phyloP scores from a whole-genome alignment of 2,113 vertebrate species.

The Brachionichthys hirsutus region DNA sequence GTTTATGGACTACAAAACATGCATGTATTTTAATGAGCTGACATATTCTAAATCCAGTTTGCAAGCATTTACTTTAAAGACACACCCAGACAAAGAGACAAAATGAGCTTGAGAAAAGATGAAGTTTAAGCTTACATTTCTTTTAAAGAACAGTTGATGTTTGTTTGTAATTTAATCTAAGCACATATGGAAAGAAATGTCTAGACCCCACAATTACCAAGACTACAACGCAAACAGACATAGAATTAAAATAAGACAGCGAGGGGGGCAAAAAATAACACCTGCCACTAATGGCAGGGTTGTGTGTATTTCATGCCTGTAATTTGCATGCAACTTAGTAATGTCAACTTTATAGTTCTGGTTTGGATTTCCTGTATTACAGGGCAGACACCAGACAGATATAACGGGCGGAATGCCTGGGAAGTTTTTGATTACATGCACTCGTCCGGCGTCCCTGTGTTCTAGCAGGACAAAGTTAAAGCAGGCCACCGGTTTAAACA shows the following conservation, averaged over 20 bases:
- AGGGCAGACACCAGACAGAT: constrained; percentile 69
- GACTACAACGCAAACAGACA: constrained; percentile 57
- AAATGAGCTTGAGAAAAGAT: constrained; percentile 9
- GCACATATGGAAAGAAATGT: constrained; percentile 36
- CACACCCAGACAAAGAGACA: neutral
- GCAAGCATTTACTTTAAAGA: neutral
- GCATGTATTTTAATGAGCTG: constrained; percentile 49
- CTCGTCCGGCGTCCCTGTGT: constrained; percentile 32
- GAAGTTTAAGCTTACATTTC: neutral
- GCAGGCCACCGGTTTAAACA: constrained; percentile 20
- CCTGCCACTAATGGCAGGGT: constrained; percentile 72
- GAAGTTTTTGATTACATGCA: constrained; percentile 62
- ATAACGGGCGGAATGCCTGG: constrained; percentile 57
- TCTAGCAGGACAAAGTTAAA: constrained; percentile 24
- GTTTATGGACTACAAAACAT: constrained; percentile 1
- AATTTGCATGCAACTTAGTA: constrained; percentile 70
- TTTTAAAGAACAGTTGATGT: constrained; percentile 11
- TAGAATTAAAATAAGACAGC: constrained; percentile 69
- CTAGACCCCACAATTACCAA: constrained; percentile 57
- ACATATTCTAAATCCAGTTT: constrained; percentile 31
- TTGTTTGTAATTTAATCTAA: constrained; percentile 41
- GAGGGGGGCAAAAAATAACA: constrained; percentile 67
- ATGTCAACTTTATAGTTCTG: constrained; percentile 68
- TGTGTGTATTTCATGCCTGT: constrained; percentile 66
- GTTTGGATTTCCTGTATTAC: constrained; percentile 72